Evolutionary conservation across 2,888 invertebrate species (phyloP).

Genomic region (Pammene aurita): DNA sequence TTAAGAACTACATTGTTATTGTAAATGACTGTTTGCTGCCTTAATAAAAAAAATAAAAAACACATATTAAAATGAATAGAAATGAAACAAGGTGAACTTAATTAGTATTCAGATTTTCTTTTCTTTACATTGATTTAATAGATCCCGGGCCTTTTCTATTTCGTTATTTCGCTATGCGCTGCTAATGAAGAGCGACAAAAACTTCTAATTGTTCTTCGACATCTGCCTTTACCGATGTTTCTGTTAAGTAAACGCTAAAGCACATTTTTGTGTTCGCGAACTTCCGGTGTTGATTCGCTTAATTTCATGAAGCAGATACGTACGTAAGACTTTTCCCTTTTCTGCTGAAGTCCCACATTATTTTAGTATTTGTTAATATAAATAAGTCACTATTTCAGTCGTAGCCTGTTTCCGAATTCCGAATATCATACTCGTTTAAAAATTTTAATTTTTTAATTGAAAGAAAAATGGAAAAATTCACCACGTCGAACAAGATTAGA

Average conservation of each 20-base stretch:
- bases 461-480: no score
- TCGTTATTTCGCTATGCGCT: slow-evolving; percentile 42
- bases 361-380: no score
- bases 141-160: background rate
- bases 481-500: no score
- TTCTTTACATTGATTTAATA: background rate
- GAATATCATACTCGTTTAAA: no score
- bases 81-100: background rate
- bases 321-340: background rate
- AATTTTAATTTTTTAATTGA: no score
- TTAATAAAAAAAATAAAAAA: no score
- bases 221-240: slow-evolving; percentile 60
- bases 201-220: slow-evolving; percentile 64
- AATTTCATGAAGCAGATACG: background rate
- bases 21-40: no score
- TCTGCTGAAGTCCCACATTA: no score
- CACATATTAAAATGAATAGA: background rate
- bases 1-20: no score
- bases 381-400: no score
- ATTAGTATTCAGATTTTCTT: background rate
- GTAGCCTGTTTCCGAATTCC: no score
- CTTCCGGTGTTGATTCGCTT: slow-evolving; percentile 18
- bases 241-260: slow-evolving; percentile 54
- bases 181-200: slow-evolving; percentile 67
- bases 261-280: slow-evolving; percentile 50